phyloP scores from a whole-genome alignment of 2,113 vertebrate genomes.

The Pantherophis guttatus region DNA sequence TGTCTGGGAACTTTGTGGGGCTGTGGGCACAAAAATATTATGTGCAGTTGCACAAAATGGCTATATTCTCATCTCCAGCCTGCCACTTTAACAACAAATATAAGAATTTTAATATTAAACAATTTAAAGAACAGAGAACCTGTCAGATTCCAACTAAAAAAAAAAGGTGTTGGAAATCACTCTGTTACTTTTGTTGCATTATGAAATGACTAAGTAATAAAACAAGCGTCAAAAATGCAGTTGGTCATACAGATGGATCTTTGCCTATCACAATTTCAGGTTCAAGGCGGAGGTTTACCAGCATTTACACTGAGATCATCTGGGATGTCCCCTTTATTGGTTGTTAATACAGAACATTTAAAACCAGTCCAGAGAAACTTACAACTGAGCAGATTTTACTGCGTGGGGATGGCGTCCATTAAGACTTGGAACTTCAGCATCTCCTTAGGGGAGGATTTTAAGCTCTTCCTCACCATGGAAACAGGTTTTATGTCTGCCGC shows the following conservation, averaged over 20 bases:
- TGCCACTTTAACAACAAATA: neutral
- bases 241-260: neutral
- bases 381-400: accelerated
- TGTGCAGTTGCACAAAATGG: neutral
- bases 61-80: neutral
- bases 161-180: neutral
- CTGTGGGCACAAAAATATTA: neutral
- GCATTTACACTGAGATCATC: neutral
- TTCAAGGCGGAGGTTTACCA: neutral
- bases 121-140: neutral
- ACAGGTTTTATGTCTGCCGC: slow-evolving; percentile 39
- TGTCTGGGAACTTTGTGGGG: neutral
- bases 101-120: neutral
- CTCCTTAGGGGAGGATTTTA: neutral
- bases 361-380: neutral
- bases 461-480: slow-evolving; percentile 48
- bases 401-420: neutral
- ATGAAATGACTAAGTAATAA: neutral
- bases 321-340: neutral
- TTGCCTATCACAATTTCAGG: neutral
- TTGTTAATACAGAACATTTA: neutral
- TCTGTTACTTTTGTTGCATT: neutral
- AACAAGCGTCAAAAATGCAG: neutral
- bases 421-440: neutral
- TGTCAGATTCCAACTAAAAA: neutral